phyloP scores from a whole-genome alignment of 2,888 invertebrate genomes.

The Thera britannica region DNA sequence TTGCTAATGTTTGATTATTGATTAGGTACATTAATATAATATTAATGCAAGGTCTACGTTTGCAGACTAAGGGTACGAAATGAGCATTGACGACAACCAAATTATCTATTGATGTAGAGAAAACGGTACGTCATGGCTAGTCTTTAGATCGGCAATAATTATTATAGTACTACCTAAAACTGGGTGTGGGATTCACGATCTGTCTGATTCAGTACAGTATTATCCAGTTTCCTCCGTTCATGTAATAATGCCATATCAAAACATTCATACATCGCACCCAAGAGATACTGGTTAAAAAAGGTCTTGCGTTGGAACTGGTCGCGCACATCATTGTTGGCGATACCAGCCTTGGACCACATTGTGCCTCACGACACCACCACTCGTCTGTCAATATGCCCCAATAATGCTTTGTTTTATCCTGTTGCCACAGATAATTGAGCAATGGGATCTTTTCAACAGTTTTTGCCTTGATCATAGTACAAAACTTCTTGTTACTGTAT shows the following conservation, averaged over 20 bases:
- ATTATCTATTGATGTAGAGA: background rate
- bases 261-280: slow-evolving; percentile 42
- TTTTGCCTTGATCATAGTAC: slow-evolving; percentile 11
- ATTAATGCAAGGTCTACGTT: slow-evolving; percentile 33
- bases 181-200: too few relatives aligned
- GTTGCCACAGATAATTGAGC: slow-evolving; percentile 27
- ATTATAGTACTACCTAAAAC: too few relatives aligned
- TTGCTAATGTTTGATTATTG: slow-evolving; percentile 43
- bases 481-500: background rate
- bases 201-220: too few relatives aligned
- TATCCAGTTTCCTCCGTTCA: background rate
- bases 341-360: slow-evolving; percentile 66
- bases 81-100: background rate
- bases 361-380: slow-evolving; percentile 50
- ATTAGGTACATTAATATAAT: slow-evolving; percentile 22
- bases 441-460: slow-evolving; percentile 42
- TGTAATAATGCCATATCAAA: slow-evolving; percentile 25
- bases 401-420: slow-evolving; percentile 29
- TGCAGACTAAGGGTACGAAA: background rate
- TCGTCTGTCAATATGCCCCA: slow-evolving; percentile 38
- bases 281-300: slow-evolving; percentile 68
- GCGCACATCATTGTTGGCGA: slow-evolving; percentile 76
- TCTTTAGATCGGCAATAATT: too few relatives aligned
- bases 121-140: background rate
- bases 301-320: slow-evolving; percentile 68